Evolutionary conservation across 2,113 vertebrate species (phyloP).

Genomic region (Ictalurus furcatus): DNA sequence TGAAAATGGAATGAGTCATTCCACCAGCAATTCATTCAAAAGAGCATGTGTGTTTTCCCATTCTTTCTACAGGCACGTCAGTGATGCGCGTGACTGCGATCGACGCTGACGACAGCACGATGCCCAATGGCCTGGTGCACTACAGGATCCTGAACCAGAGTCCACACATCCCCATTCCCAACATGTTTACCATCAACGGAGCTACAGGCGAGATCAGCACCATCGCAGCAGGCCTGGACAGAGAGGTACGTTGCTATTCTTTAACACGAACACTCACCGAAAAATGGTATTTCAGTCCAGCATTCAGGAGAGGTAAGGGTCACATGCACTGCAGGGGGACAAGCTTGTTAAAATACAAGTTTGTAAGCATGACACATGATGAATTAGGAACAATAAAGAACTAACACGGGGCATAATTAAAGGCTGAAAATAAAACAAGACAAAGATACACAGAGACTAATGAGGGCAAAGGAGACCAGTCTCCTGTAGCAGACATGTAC

Average conservation of each 20-base stretch:
- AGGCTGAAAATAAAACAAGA: neutral
- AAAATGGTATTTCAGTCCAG: neutral
- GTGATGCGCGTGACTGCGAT: slow-evolving; percentile 96
- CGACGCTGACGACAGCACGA: slow-evolving; percentile 89
- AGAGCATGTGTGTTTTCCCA: slow-evolving; percentile 2
- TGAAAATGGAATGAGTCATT: neutral
- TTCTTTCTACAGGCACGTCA: slow-evolving; percentile 81
- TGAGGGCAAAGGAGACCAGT: neutral
- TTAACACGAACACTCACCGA: neutral
- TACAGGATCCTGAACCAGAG: slow-evolving; percentile 93
- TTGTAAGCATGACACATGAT: neutral
- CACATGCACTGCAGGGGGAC: neutral
- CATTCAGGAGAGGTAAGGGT: neutral
- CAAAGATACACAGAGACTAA: too few species aligned
- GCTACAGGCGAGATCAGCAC: slow-evolving; percentile 95
- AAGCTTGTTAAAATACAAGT: too few species aligned
- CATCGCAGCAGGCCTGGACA: slow-evolving; percentile 91
- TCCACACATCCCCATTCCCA: slow-evolving; percentile 92
- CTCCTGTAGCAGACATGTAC: neutral
- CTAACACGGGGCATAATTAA: neutral
- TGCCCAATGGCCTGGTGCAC: slow-evolving; percentile 92
- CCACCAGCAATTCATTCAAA: neutral
- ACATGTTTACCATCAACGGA: slow-evolving; percentile 98
- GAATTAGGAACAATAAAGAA: neutral
- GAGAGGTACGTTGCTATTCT: slow-evolving; percentile 82